Evolutionary conservation across 2,888 invertebrate species (phyloP).

Genomic region (Urechis unicinctus): DNA sequence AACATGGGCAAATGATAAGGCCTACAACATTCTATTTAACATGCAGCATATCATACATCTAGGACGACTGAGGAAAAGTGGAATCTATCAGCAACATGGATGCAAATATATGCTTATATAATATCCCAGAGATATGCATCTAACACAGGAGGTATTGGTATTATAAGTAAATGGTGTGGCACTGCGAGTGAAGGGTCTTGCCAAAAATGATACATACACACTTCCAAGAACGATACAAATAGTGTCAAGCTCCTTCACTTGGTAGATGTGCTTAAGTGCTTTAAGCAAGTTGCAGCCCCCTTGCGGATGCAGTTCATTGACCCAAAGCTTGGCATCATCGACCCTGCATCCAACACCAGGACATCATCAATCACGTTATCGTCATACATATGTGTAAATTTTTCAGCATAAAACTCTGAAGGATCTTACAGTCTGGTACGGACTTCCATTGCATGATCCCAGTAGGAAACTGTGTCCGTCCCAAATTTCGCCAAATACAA

Average conservation of each 20-base stretch:
- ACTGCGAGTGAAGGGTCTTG: too few relatives aligned
- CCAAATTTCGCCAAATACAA: slow-evolving; percentile 47
- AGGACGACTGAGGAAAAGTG: too few relatives aligned
- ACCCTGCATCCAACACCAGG: slow-evolving; percentile 27
- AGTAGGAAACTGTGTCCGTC: slow-evolving; percentile 37
- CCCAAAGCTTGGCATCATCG: slow-evolving; percentile 45
- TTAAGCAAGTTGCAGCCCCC: slow-evolving; percentile 49
- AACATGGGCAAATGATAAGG: background rate
- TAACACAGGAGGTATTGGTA: too few relatives aligned
- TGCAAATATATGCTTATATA: too few relatives aligned
- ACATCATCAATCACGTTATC: too few relatives aligned
- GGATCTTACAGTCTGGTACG: slow-evolving; percentile 43
- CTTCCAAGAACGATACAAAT: slow-evolving; percentile 42
- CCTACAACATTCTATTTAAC: too few relatives aligned
- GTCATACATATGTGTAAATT: background rate
- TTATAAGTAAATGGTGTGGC: too few relatives aligned
- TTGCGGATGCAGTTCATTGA: slow-evolving; percentile 30
- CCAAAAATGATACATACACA: slow-evolving; percentile 32
- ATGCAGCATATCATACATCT: too few relatives aligned
- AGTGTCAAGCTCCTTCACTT: slow-evolving; percentile 37
- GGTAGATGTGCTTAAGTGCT: slow-evolving; percentile 44
- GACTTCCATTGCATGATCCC: slow-evolving; percentile 41
- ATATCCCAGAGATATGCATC: too few relatives aligned
- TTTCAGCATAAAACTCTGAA: background rate
- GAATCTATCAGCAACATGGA: too few relatives aligned